phyloP scores from a whole-genome alignment of 2,888 invertebrate genomes.

The Andrena praecox region DNA sequence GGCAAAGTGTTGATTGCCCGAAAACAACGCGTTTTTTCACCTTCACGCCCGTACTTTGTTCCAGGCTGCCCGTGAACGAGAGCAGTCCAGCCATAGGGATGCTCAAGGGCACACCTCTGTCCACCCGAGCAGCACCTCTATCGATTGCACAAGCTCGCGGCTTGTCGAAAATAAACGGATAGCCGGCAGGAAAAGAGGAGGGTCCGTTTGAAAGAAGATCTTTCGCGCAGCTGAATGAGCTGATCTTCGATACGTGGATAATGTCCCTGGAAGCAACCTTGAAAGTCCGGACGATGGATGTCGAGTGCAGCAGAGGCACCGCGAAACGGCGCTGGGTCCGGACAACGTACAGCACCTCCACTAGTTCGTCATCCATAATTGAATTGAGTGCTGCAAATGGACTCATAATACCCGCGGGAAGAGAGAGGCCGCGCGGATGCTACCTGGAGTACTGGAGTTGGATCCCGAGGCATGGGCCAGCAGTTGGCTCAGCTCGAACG shows the following conservation, averaged over 20 bases:
- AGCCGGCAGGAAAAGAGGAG: not conserved
- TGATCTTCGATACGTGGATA: not conserved
- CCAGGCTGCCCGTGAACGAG: constrained; percentile 7
- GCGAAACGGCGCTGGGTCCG: not conserved
- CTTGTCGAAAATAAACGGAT: not conserved
- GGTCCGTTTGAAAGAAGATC: not conserved
- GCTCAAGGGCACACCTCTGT: constrained; percentile 48
- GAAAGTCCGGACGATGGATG: no score
- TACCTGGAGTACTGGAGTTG: no score
- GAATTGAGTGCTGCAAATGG: constrained; percentile 4
- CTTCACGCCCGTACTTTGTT: constrained; percentile 56
- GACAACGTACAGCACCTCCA: not conserved
- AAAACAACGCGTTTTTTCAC: constrained; percentile 80
- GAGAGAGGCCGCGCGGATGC: not conserved
- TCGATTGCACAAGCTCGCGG: constrained; percentile 27
- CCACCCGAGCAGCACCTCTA: constrained; percentile 13
- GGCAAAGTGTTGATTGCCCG: constrained; percentile 83
- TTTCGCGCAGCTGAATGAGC: not conserved
- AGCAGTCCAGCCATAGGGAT: constrained; percentile 32
- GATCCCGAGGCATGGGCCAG: constrained; percentile 1
- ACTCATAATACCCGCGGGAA: not conserved
- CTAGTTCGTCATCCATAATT: not conserved
- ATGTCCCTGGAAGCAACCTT: no score
- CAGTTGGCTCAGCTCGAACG: constrained; percentile 5
- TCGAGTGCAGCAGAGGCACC: not conserved